These are phyloP conservation scores for Xestia ashworthii DNA, from an alignment of 2,888 invertebrate species.

Conservation along the genomic window DNA sequence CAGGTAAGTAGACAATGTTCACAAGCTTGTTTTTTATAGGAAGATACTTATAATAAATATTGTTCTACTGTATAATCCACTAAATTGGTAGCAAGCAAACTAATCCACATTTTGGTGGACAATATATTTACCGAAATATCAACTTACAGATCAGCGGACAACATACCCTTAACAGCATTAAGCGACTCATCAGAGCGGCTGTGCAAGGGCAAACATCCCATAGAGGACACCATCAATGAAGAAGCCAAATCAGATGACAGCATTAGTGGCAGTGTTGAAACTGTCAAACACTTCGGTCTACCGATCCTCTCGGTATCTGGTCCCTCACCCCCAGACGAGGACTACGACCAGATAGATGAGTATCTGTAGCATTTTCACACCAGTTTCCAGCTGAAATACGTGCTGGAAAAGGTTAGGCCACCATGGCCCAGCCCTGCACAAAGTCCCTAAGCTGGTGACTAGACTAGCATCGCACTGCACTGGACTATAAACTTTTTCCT, in stretches of 20 bases:
- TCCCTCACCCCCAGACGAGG: constrained; percentile 95
- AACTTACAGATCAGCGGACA: constrained; percentile 85
- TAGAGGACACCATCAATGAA: constrained; percentile 87
- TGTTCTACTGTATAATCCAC: no score
- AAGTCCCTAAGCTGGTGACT: constrained; percentile 81
- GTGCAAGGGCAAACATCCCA: constrained; percentile 82
- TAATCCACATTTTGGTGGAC: not conserved
- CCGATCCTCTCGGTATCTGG: constrained; percentile 95
- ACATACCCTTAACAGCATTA: constrained; percentile 87
- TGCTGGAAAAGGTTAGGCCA: constrained; percentile 87
- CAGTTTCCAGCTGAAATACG: constrained; percentile 88
- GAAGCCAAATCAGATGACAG: constrained; percentile 87
- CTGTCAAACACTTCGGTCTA: constrained; percentile 92
- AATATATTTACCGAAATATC: not conserved
- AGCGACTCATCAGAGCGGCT: constrained; percentile 89
- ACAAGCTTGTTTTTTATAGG: not conserved
- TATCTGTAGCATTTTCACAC: constrained; percentile 91
- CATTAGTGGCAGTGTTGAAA: constrained; percentile 83
- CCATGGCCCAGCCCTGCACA: constrained; percentile 86
- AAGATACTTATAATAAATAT: not conserved
- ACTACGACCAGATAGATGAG: constrained; percentile 91
- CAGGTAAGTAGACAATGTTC: constrained; percentile 81
- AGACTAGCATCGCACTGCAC: constrained; percentile 72
- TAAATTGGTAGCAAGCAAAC: no score
- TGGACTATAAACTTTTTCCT: constrained; percentile 72